These are phyloP conservation scores for Hypercompe scribonia DNA, from an alignment of 2,888 invertebrate species.

Conservation along the genomic window DNA sequence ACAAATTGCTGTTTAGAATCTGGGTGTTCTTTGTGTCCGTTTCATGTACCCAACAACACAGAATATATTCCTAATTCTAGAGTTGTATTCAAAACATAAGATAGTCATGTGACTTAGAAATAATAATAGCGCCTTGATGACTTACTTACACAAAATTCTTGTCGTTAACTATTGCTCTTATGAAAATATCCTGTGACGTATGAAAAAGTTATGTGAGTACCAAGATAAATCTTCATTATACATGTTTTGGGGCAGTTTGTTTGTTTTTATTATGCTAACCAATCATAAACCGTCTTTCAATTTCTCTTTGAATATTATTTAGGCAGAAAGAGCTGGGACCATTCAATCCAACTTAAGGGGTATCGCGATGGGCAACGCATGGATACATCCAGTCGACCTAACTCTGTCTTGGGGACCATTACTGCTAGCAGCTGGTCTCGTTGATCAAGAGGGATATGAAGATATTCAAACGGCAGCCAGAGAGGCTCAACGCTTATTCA, in stretches of 20 bases:
- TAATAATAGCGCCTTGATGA: background rate
- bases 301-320: slow-evolving; percentile 5
- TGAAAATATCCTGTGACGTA: background rate
- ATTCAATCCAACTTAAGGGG: slow-evolving; percentile 91
- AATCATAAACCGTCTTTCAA: background rate
- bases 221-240: too few relatives aligned
- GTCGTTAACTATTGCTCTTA: background rate
- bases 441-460: slow-evolving; percentile 89
- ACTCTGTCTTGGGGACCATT: slow-evolving; percentile 94
- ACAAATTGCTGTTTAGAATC: too few relatives aligned
- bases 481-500: slow-evolving; percentile 85
- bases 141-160: background rate
- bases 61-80: too few relatives aligned
- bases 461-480: slow-evolving; percentile 86
- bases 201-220: background rate
- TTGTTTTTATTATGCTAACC: background rate
- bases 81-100: too few relatives aligned
- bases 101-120: too few relatives aligned
- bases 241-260: background rate
- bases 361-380: slow-evolving; percentile 94
- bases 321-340: slow-evolving; percentile 88
- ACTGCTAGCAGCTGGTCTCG: slow-evolving; percentile 90
- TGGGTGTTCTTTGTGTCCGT: too few relatives aligned
- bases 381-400: slow-evolving; percentile 95
- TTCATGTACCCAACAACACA: too few relatives aligned